These are phyloP conservation scores for Scaptomyza graminum DNA, from an alignment of 1,140 invertebrate genomes.

Conservation along the genomic window DNA sequence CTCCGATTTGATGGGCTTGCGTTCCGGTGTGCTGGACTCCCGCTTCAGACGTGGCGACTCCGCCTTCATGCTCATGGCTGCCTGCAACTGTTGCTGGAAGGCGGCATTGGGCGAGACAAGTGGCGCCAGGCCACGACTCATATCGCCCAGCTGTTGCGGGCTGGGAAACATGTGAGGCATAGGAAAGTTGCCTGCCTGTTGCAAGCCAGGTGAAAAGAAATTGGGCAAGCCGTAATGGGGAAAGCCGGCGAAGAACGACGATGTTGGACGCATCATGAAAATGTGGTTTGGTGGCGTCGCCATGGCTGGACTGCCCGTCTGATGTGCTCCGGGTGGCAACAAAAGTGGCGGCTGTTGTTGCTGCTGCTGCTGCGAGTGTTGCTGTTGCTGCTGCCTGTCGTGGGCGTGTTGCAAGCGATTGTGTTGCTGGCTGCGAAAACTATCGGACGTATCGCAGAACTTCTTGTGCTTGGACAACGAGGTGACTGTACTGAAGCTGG, in stretches of 20 bases:
- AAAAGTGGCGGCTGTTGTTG: constrained; percentile 16
- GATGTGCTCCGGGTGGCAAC: constrained; percentile 28
- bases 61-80: constrained; percentile 44
- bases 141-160: constrained; percentile 58
- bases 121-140: constrained; percentile 46
- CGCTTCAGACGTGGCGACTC: constrained; percentile 33
- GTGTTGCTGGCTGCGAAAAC: constrained; percentile 25
- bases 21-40: constrained; percentile 29
- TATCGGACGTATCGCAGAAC: constrained; percentile 90
- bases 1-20: constrained; percentile 46
- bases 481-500: constrained; percentile 94
- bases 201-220: constrained; percentile 76
- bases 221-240: constrained; percentile 81
- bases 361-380: constrained; percentile 12
- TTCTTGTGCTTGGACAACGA: constrained; percentile 93
- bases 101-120: constrained; percentile 45
- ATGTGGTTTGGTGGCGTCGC: constrained; percentile 86
- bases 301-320: constrained; percentile 80
- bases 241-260: constrained; percentile 85
- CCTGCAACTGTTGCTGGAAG: constrained; percentile 55
- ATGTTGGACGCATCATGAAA: constrained; percentile 85
- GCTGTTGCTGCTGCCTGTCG: constrained; percentile 29
- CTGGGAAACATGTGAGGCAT: constrained; percentile 85
- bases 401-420: not conserved
- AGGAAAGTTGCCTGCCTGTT: constrained; percentile 84